These are phyloP conservation scores for Manis pentadactyla DNA, from an alignment of 2,797 vertebrate genomes.

Conservation along the genomic window DNA sequence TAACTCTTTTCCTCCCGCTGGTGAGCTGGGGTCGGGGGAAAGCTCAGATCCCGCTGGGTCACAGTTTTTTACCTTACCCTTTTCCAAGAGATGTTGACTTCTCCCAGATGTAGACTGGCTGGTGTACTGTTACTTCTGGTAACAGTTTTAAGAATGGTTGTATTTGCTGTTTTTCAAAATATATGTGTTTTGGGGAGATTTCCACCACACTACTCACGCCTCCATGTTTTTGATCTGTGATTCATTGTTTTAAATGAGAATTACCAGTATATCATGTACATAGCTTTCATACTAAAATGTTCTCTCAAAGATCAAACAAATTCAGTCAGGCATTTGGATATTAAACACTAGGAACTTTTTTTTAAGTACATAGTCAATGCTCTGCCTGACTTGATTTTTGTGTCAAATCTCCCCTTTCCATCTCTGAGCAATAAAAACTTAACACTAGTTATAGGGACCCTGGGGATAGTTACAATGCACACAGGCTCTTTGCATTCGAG, in stretches of 20 bases:
- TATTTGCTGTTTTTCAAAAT: too few relatives aligned
- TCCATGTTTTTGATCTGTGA: neutral
- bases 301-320: neutral
- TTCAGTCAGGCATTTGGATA: neutral
- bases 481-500: neutral
- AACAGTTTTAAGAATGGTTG: too few relatives aligned
- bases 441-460: rapidly evolving
- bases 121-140: too few relatives aligned
- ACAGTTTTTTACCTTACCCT: too few relatives aligned
- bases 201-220: too few relatives aligned
- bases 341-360: neutral
- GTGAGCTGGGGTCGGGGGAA: too few relatives aligned
- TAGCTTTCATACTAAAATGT: neutral
- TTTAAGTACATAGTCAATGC: neutral
- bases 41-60: too few relatives aligned
- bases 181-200: too few relatives aligned
- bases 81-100: too few relatives aligned
- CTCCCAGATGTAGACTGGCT: too few relatives aligned
- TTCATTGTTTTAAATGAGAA: neutral
- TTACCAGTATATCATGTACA: neutral
- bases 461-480: neutral
- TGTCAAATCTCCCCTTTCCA: neutral
- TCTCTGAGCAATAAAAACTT: neutral
- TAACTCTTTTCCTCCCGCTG: too few relatives aligned
- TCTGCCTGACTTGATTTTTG: neutral